Evolutionary conservation across 2,888 invertebrate species (phyloP).

Genomic region (Drosophila macrothrix): DNA sequence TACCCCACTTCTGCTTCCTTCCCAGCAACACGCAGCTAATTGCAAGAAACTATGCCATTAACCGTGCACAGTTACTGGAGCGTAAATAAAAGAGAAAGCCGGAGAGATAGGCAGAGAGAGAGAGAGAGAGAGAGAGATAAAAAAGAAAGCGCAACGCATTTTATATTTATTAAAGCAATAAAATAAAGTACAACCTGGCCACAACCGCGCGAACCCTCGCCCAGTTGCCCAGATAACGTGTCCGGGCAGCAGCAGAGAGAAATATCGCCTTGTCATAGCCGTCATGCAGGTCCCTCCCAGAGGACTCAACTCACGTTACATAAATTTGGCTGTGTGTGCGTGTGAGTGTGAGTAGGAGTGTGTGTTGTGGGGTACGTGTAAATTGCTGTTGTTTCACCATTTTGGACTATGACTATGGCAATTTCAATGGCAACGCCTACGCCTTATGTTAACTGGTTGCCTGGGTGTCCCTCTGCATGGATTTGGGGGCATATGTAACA

Average conservation of each 20-base stretch:
- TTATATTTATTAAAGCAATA: slow-evolving; percentile 78
- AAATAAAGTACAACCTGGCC: slow-evolving; percentile 72
- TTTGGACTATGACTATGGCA: slow-evolving; percentile 53
- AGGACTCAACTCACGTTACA: slow-evolving; percentile 53
- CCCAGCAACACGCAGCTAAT: slow-evolving; percentile 29
- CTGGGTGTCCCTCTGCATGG: slow-evolving; percentile 48
- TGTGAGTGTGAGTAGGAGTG: slow-evolving; percentile 4
- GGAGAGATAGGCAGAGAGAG: neutral
- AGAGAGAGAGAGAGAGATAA: neutral
- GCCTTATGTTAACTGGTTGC: slow-evolving; percentile 29
- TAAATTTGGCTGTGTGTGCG: slow-evolving; percentile 55
- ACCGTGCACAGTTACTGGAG: slow-evolving; percentile 38
- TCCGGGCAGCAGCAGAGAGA: slow-evolving; percentile 57
- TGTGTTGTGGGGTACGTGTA: slow-evolving; percentile 28
- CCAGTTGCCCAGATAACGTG: slow-evolving; percentile 66
- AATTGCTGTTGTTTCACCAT: slow-evolving; percentile 57
- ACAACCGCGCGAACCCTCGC: neutral
- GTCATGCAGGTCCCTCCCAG: slow-evolving; percentile 61
- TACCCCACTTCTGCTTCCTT: neutral
- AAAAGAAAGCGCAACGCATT: slow-evolving; percentile 54
- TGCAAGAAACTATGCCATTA: slow-evolving; percentile 62
- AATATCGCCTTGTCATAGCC: slow-evolving; percentile 75
- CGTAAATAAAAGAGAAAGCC: slow-evolving; percentile 9
- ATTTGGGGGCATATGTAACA: slow-evolving; percentile 60
- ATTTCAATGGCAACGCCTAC: slow-evolving; percentile 39